Evolutionary conservation across 2,888 invertebrate species (phyloP).

Genomic region (Lochmaea capreae): DNA sequence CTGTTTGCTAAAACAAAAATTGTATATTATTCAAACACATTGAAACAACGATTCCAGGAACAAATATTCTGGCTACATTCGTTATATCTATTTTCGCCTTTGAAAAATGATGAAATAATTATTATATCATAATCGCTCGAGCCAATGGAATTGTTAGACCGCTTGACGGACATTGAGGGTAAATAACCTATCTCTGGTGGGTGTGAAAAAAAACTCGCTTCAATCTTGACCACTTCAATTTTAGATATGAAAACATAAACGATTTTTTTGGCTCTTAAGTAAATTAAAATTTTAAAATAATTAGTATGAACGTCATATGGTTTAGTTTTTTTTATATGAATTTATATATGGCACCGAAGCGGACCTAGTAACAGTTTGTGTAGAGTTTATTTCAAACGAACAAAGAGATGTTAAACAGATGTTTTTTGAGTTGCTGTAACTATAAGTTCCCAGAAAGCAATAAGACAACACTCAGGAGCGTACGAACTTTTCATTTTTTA

Average conservation of each 20-base stretch:
- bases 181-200: slow-evolving; percentile 5
- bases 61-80: slow-evolving; percentile 2
- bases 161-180: slow-evolving; percentile 3
- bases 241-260: slow-evolving; percentile 7
- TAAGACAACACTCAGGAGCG: background rate
- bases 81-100: background rate
- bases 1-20: background rate
- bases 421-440: slow-evolving; percentile 1
- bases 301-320: background rate
- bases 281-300: slow-evolving; percentile 4
- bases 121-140: background rate
- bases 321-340: slow-evolving; percentile 1
- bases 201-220: background rate
- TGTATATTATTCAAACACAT: background rate
- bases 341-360: background rate
- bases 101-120: background rate
- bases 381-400: slow-evolving; percentile 7
- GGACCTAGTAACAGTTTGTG: slow-evolving; percentile 11
- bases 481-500: background rate
- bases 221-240: background rate
- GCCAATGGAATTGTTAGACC: background rate
- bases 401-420: slow-evolving; percentile 21
- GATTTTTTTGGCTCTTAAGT: background rate
- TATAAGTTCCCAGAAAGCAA: slow-evolving; percentile 6
- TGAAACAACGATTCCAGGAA: background rate